Percentiles rank a stretch among this genome's conserved stretches.
Evolutionary conservation across 2,888 invertebrate genomes (phyloP).

Genomic region (Pseudococcus viburni): DNA sequence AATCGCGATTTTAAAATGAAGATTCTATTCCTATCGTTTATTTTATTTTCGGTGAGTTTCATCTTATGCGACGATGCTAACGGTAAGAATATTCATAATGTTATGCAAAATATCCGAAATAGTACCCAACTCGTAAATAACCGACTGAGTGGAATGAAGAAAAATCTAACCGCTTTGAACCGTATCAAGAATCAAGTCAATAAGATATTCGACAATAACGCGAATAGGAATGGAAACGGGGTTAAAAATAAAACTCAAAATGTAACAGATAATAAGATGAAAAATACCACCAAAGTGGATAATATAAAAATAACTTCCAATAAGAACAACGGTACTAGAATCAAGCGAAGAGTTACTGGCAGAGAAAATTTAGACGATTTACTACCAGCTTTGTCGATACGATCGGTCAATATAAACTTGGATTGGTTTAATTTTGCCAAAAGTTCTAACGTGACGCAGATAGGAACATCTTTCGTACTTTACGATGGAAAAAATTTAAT

Average conservation of each 20-base stretch:
- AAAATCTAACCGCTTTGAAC: constrained; percentile 54
- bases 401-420: constrained; percentile 62
- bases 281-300: background rate
- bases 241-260: constrained; percentile 38
- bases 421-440: constrained; percentile 65
- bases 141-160: background rate
- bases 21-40: constrained; percentile 1
- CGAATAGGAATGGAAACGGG: background rate
- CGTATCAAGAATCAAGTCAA: constrained; percentile 55
- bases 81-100: constrained; percentile 43
- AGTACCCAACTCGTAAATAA: constrained; percentile 27
- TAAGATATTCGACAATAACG: constrained; percentile 24
- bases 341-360: constrained; percentile 13
- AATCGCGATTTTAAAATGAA: constrained; percentile 32
- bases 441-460: constrained; percentile 37
- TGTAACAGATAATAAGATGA: constrained; percentile 6
- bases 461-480: constrained; percentile 58
- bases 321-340: constrained; percentile 7
- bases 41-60: constrained; percentile 2
- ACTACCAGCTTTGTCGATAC: constrained; percentile 51
- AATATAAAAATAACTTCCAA: background rate
- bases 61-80: constrained; percentile 5
- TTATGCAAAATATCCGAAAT: constrained; percentile 50
- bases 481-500: constrained; percentile 60
- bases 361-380: constrained; percentile 59